Conservation (phyloP, 35 echinoderm and acorn worm genomes). For the Apostichopus californicus region DNA sequence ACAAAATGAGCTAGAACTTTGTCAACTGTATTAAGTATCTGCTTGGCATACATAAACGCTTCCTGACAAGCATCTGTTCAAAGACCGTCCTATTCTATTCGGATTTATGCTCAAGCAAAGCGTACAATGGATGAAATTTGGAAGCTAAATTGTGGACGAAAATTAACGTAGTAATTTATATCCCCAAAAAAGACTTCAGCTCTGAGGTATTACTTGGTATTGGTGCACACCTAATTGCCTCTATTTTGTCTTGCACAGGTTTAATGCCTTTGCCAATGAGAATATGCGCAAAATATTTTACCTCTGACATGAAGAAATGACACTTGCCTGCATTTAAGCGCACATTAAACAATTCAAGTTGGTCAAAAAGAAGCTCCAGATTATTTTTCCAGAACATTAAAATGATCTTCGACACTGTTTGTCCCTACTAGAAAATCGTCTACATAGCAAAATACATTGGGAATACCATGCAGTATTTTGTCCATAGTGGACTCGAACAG, state of each 20-base stretch:
- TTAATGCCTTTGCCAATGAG: background rate
- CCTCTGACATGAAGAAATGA: background rate
- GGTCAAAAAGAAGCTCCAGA: no score
- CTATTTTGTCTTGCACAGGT: background rate
- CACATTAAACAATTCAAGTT: background rate
- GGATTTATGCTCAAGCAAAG: background rate
- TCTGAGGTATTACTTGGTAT: background rate
- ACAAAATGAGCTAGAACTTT: constrained; percentile 5
- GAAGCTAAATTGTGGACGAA: constrained; percentile 48
- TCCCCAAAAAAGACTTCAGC: background rate
- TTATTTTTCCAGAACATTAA: background rate
- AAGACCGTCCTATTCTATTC: background rate
- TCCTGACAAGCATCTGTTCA: constrained; percentile 9
- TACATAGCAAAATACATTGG: constrained; percentile 45
- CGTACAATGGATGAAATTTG: background rate
- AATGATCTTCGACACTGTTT: constrained; percentile 15
- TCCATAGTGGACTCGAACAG: constrained; percentile 57
- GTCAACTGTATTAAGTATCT: background rate
- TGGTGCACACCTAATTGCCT: background rate
- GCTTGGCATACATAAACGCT: constrained; percentile 32
- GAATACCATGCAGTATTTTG: constrained; percentile 59
- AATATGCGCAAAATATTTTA: background rate
- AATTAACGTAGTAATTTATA: constrained; percentile 66
- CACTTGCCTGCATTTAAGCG: background rate
- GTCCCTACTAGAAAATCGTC: constrained; percentile 66